Conservation (phyloP, 2,113 vertebrate genomes). For the Oreochromis aureus region DNA sequence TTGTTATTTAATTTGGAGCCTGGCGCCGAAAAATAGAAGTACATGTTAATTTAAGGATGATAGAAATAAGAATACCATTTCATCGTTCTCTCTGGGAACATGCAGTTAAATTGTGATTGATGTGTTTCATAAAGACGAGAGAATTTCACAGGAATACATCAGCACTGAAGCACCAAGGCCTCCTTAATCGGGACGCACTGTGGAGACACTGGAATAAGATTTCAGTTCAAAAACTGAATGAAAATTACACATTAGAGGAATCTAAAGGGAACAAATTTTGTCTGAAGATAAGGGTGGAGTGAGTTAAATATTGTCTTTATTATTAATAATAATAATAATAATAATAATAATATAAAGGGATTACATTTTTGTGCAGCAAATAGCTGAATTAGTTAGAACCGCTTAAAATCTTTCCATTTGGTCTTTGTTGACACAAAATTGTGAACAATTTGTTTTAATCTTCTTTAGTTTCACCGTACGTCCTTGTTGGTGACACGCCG, state of each 20-base stretch:
- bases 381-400: neutral
- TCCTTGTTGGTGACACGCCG: neutral
- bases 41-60: neutral
- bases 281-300: neutral
- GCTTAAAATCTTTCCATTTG: fast-evolving
- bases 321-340: neutral
- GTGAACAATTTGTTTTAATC: neutral
- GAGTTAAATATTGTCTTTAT: neutral
- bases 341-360: neutral
- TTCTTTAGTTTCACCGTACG: neutral
- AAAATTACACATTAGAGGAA: neutral
- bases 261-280: neutral
- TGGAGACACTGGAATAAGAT: neutral
- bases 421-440: neutral
- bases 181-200: neutral
- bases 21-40: neutral
- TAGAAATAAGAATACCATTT: neutral
- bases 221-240: neutral
- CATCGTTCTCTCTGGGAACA: neutral
- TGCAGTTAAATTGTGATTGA: neutral
- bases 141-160: neutral
- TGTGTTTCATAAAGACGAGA: neutral
- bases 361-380: neutral
- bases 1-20: neutral
- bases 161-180: neutral